Conservation (phyloP, 2,797 vertebrate genomes). For the Chloroceryle amazona region DNA sequence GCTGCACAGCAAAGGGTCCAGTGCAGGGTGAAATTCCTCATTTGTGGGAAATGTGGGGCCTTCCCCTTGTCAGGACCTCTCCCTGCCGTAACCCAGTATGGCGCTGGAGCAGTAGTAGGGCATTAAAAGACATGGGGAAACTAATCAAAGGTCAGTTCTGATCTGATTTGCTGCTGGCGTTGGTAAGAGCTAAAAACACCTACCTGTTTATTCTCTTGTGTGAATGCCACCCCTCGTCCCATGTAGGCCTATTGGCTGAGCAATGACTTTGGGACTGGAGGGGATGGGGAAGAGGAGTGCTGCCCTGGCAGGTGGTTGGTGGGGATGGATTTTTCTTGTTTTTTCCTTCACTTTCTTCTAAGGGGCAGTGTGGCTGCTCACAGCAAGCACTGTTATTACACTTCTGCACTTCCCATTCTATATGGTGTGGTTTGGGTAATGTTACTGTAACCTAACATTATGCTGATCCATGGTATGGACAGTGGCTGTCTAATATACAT, state of each 20-base stretch:
- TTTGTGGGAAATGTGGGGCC: not conserved
- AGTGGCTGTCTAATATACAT: not conserved
- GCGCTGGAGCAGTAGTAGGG: fast-evolving
- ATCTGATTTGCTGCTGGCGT: not conserved
- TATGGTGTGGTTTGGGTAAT: not conserved
- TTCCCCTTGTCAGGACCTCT: not conserved
- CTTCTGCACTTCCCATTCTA: not conserved
- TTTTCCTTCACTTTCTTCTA: not conserved
- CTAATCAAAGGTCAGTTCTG: not conserved
- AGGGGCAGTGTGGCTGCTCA: not conserved
- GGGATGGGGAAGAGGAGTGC: not conserved
- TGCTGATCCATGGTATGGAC: not conserved
- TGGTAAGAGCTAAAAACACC: not conserved
- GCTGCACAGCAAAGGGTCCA: not conserved
- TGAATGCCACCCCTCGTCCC: not conserved
- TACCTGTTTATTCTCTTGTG: not conserved
- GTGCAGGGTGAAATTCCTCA: not conserved
- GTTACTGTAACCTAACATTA: not conserved
- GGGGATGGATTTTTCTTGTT: not conserved
- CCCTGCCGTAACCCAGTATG: too few relatives aligned
- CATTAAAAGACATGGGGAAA: not conserved
- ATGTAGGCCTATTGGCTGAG: not conserved
- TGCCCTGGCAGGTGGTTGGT: not conserved
- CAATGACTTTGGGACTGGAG: not conserved
- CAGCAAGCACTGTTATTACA: not conserved